phyloP scores from a whole-genome alignment of 2,888 invertebrate species.

The Oscheius myriophilus region DNA sequence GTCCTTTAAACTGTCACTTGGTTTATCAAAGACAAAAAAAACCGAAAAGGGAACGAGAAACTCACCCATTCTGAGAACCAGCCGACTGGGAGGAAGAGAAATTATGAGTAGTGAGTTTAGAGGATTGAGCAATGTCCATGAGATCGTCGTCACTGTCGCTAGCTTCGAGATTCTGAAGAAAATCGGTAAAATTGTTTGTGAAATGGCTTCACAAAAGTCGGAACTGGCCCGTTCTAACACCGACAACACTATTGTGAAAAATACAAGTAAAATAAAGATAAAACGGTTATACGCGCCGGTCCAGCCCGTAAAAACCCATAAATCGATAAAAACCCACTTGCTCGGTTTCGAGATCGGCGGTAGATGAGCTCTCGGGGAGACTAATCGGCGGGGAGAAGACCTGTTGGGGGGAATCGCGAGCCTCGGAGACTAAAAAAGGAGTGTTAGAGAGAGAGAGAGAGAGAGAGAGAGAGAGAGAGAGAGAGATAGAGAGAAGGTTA shows the following conservation, averaged over 20 bases:
- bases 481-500: neutral
- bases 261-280: neutral
- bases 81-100: no score
- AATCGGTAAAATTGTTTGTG: no score
- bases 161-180: constrained; percentile 18
- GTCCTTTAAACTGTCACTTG: no score
- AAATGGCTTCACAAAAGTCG: no score
- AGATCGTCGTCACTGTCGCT: constrained; percentile 28
- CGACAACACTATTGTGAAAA: neutral
- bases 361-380: constrained; percentile 52
- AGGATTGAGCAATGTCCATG: neutral
- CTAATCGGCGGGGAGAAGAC: constrained; percentile 55
- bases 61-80: no score
- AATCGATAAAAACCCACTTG: constrained; percentile 4
- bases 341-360: constrained; percentile 32
- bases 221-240: neutral
- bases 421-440: constrained; percentile 32
- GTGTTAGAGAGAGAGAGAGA: no score
- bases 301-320: neutral
- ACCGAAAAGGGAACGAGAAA: no score
- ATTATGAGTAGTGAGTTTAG: constrained; percentile 2
- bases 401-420: constrained; percentile 28
- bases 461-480: constrained; percentile 33
- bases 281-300: neutral
- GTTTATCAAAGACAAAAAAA: no score